phyloP scores from a whole-genome alignment of 2,113 vertebrate species.

The Sinocyclocheilus anophthalmus region DNA sequence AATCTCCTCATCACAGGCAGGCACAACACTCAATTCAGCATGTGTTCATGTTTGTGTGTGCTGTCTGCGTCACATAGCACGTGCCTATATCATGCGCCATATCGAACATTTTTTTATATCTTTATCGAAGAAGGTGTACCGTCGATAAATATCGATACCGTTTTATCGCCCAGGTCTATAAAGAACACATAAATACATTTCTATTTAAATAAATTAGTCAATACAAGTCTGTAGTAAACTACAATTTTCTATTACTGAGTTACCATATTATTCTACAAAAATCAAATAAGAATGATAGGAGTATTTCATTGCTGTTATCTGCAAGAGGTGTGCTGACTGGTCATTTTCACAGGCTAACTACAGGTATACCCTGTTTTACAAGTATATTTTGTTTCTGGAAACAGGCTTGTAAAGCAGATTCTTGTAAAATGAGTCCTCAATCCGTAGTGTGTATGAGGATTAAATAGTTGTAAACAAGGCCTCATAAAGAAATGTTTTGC shows the following conservation, averaged over 20 bases:
- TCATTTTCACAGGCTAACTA: not conserved
- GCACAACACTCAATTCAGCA: too few species aligned
- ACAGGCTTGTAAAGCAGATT: not conserved
- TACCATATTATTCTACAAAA: not conserved
- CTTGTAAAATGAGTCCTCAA: slow-evolving; percentile 25
- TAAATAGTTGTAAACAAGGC: not conserved
- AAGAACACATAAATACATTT: not conserved
- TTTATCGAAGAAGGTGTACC: too few species aligned
- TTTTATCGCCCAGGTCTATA: too few species aligned
- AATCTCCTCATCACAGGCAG: too few species aligned
- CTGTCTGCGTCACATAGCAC: too few species aligned
- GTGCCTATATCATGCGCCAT: too few species aligned
- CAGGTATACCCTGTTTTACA: slow-evolving; percentile 32
- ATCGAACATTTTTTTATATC: too few species aligned
- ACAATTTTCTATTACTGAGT: not conserved
- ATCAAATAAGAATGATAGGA: not conserved
- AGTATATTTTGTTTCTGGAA: slow-evolving; percentile 12
- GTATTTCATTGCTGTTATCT: not conserved
- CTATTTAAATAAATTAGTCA: not conserved
- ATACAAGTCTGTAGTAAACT: not conserved
- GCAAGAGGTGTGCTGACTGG: slow-evolving; percentile 1
- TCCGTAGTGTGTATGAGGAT: not conserved
- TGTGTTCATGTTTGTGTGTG: too few species aligned
- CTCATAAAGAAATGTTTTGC: not conserved
- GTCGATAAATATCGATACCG: too few species aligned